phyloP scores from a whole-genome alignment of 2,797 vertebrate species.

The Mionectes olivaceus region DNA sequence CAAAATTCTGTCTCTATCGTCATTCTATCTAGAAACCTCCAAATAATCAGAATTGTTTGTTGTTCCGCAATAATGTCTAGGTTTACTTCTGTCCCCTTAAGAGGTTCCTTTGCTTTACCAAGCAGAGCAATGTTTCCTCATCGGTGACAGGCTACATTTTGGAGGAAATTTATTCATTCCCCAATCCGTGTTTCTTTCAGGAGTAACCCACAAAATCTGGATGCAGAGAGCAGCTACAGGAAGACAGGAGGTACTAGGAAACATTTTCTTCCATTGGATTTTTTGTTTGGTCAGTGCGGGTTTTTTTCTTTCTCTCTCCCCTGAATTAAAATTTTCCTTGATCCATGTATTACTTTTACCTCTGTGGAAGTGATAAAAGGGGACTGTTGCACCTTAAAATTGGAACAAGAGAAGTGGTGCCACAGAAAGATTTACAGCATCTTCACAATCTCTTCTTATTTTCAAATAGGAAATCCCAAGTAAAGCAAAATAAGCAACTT shows the following conservation, averaged over 20 bases:
- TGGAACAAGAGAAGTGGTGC: neutral
- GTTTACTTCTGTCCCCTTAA: neutral
- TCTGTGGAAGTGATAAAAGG: neutral
- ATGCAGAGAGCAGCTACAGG: neutral
- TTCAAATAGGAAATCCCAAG: neutral
- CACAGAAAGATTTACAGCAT: neutral
- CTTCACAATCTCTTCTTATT: neutral
- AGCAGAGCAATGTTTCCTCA: neutral
- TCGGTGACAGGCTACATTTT: neutral
- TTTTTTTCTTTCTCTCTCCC: neutral
- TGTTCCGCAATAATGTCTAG: neutral
- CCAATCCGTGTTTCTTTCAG: neutral
- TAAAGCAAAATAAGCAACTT: neutral
- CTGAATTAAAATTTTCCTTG: neutral
- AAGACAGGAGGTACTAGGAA: neutral
- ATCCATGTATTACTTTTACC: neutral
- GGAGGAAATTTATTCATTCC: conserved; percentile 7
- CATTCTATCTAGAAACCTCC: neutral
- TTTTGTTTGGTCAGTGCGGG: neutral
- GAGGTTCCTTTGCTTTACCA: neutral
- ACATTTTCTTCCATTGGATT: neutral
- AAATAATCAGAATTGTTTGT: neutral
- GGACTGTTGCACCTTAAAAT: neutral
- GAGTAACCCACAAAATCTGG: neutral
- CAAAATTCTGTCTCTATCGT: neutral